Evolutionary conservation across 2,113 vertebrate genomes (phyloP).

Genomic region (Murina feae): DNA sequence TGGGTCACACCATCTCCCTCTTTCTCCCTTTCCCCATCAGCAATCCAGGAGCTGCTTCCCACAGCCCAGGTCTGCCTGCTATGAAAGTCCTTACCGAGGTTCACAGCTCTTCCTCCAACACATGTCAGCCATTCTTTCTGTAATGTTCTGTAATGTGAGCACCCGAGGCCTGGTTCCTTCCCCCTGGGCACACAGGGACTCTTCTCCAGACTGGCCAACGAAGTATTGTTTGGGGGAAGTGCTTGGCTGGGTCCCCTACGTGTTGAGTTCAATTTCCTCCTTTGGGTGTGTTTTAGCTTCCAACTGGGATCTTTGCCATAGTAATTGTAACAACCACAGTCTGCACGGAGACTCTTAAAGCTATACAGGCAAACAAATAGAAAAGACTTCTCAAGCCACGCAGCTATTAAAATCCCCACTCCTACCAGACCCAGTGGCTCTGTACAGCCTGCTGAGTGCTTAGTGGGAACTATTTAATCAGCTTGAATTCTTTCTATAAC

Average conservation of each 20-base stretch:
- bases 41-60: neutral
- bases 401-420: neutral
- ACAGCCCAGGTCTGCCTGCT: conserved; percentile 7
- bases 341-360: conserved; percentile 15
- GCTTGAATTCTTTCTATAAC: neutral
- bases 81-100: neutral
- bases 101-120: conserved; percentile 15
- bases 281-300: conserved; percentile 47
- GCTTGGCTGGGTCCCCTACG: conserved; percentile 41
- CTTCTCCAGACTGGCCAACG: conserved; percentile 32
- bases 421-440: neutral
- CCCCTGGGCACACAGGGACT: neutral
- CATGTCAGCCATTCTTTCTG: conserved; percentile 20
- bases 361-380: neutral
- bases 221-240: conserved; percentile 26
- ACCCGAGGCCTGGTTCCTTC: conserved; percentile 4
- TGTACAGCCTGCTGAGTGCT: neutral
- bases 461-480: neutral
- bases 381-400: neutral
- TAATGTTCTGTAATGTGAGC: too few relatives aligned
- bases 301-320: conserved; percentile 50
- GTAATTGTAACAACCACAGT: conserved; percentile 18
- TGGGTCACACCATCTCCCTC: neutral
- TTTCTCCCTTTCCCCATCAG: neutral
- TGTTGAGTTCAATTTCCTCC: conserved; percentile 60